Percentiles rank a stretch among this genome's conserved stretches.
phyloP scores from a whole-genome alignment of 2,888 invertebrate species.

The Tetranychus piercei region DNA sequence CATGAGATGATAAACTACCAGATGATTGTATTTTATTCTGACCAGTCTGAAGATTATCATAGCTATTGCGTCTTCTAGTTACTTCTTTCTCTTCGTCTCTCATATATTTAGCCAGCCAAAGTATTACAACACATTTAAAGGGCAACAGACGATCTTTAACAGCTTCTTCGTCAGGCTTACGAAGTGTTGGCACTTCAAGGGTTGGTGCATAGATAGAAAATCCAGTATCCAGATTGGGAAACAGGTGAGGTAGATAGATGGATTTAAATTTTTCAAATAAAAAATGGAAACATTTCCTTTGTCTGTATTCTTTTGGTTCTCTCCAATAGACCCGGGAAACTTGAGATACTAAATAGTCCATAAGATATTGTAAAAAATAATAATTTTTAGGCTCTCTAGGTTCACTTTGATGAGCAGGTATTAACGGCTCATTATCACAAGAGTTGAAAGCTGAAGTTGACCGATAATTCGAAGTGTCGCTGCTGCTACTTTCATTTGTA shows the following conservation, averaged over 20 bases:
- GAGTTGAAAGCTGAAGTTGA: neutral
- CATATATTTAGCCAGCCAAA: constrained; percentile 59
- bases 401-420: constrained; percentile 62
- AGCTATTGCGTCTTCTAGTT: neutral
- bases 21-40: constrained; percentile 3
- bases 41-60: neutral
- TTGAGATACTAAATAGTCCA: constrained; percentile 79
- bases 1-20: neutral
- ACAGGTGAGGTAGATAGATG: constrained; percentile 71
- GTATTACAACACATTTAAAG: constrained; percentile 66
- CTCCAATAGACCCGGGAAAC: constrained; percentile 73
- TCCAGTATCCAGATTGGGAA: constrained; percentile 50
- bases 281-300: constrained; percentile 71
- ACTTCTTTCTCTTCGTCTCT: neutral
- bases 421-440: constrained; percentile 32
- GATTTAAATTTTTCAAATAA: constrained; percentile 73
- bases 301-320: constrained; percentile 51
- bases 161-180: constrained; percentile 34
- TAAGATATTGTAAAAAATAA: constrained; percentile 65
- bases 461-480: neutral
- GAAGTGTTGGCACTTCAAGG: constrained; percentile 44
- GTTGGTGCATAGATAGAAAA: constrained; percentile 17
- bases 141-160: constrained; percentile 47
- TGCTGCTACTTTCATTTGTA: neutral
- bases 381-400: constrained; percentile 54